Conservation (phyloP, 2,888 invertebrate genomes). For the Tanaodytes sp. region DNA sequence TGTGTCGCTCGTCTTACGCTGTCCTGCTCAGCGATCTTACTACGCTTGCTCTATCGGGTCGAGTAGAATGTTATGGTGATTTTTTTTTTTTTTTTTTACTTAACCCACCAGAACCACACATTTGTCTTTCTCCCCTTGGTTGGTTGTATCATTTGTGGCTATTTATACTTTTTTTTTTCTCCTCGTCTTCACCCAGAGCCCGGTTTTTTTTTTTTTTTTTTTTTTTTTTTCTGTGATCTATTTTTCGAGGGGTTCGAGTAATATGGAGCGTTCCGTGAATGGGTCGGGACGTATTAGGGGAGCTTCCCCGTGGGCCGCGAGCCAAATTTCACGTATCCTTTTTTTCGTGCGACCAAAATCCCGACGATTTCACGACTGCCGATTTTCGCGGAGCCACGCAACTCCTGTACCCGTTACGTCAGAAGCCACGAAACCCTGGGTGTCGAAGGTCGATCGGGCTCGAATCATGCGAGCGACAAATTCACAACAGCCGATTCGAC, state of each 20-base stretch:
- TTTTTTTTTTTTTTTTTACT: slow-evolving; percentile 46
- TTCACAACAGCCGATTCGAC: slow-evolving; percentile 41
- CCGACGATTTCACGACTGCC: slow-evolving; percentile 59
- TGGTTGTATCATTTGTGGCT: slow-evolving; percentile 48
- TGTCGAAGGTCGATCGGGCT: slow-evolving; percentile 55
- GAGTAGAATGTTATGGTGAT: too few species aligned
- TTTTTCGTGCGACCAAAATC: slow-evolving; percentile 36
- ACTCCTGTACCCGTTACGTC: slow-evolving; percentile 48
- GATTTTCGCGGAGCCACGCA: slow-evolving; percentile 54
- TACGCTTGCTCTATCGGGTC: too few species aligned
- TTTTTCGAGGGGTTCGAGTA: slow-evolving; percentile 45
- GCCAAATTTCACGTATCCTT: slow-evolving; percentile 47
- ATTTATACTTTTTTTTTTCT: slow-evolving; percentile 41
- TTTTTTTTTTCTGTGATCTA: slow-evolving; percentile 33
- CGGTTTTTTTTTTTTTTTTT: too few species aligned
- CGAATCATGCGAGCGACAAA: slow-evolving; percentile 54
- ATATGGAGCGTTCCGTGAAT: slow-evolving; percentile 42
- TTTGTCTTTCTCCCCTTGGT: slow-evolving; percentile 51
- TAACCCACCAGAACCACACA: slow-evolving; percentile 42
- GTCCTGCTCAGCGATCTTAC: too few species aligned
- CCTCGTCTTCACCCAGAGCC: too few species aligned
- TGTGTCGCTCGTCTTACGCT: too few species aligned
- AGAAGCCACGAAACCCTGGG: slow-evolving; percentile 26
- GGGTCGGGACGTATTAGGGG: slow-evolving; percentile 28
- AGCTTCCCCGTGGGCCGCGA: slow-evolving; percentile 29